Conservation (phyloP, 2,797 vertebrate genomes). For the Sternarchorhynchus goeldii region DNA sequence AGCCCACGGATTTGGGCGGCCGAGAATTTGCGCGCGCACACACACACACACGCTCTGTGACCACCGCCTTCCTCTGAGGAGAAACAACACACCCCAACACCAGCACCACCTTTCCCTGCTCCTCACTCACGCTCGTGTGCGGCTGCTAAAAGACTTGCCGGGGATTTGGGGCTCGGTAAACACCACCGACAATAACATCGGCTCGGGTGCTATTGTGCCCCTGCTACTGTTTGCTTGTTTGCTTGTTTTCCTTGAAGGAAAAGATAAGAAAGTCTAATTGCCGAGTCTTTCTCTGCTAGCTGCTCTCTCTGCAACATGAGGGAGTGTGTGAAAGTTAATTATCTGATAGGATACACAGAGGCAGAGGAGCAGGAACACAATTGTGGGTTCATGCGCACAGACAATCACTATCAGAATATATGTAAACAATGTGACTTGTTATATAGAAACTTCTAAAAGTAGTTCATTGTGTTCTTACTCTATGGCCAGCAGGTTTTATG, state of each 20-base stretch:
- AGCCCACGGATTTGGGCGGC: too few relatives aligned
- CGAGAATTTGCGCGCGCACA: too few relatives aligned
- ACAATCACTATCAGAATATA: neutral
- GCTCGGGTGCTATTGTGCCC: neutral
- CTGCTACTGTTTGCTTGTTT: neutral
- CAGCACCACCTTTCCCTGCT: slow-evolving; percentile 4
- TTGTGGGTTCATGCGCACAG: neutral
- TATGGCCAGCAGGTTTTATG: too few relatives aligned
- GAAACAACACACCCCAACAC: too few relatives aligned
- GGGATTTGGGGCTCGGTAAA: neutral
- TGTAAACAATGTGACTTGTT: neutral
- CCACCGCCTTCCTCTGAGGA: too few relatives aligned
- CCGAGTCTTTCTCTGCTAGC: neutral
- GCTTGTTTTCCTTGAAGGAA: slow-evolving; percentile 12
- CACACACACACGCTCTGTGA: too few relatives aligned
- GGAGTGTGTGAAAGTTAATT: slow-evolving; percentile 24
- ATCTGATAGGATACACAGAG: slow-evolving; percentile 29
- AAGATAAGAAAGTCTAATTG: slow-evolving; percentile 37
- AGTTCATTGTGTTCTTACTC: too few relatives aligned
- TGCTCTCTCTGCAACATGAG: neutral
- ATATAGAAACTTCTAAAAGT: too few relatives aligned
- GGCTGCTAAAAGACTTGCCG: neutral
- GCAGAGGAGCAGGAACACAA: slow-evolving; percentile 6
- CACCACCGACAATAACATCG: neutral
- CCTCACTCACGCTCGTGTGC: neutral